Base-by-base conservation (phyloP, 2,113 vertebrate species). In the Donacobius atricapilla region DNA sequence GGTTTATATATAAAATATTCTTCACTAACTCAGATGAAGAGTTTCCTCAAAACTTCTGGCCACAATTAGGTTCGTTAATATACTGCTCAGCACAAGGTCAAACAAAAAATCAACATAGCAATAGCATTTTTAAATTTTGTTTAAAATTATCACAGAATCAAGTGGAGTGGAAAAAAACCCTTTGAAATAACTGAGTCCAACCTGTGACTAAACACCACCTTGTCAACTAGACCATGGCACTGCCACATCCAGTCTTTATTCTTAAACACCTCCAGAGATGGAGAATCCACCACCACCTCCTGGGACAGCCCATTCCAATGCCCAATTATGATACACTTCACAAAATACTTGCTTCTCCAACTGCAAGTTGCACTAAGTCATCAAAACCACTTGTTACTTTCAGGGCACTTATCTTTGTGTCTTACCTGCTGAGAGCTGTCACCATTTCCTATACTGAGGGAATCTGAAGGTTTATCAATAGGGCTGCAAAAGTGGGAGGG, bases 391-490 rank as follows among this genome's bases (percentile, higher is more conserved):
- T 39, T 69, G 13, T 40, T 58, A 72, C 6, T 63, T 83, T 70
- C 58, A 90, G 24, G 86, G 20, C 15, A 54, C 20, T 91, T 70
- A 57, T 73, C 61, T 81, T 89, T 48, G n/a, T 53, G 58, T 82
- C 97, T 97, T 97, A 99, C 99, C 99, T 99, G 99, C 96, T 99
- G 99, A 96, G 98, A 98, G 97, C 98, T 99, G 95, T 99, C 99
- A 97, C 99, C 99, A 70, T 99, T 99, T 94, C 99, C 99, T 99
- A 99, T 98, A 98, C 98, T 98, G 89, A 99, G 98, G 56, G 99
- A 98, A 97, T 99, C 99, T 98, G 99, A 98, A 98, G 99, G 98
- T 98, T 99, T 99, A 96, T 99, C 99, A 71, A 98, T 98, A 95
- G 99, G 99, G 98, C 99, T 99, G 97, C 77, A 98, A 97, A 96